phyloP scores from a whole-genome alignment of 2,888 invertebrate genomes.

The Anoplius nigerrimus region DNA sequence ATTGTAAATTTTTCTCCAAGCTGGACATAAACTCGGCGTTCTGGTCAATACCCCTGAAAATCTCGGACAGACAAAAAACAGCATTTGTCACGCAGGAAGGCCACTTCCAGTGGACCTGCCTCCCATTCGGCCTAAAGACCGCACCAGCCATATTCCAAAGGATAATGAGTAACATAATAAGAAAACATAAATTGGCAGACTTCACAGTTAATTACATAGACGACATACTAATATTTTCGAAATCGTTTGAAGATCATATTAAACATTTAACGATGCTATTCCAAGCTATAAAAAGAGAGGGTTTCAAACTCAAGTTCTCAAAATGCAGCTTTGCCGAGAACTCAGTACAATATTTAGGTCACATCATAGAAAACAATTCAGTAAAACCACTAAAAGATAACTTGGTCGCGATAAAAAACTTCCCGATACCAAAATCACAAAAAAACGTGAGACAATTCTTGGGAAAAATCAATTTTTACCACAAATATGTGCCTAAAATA shows the following conservation, averaged over 20 bases:
- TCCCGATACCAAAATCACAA: constrained; percentile 34
- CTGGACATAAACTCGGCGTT: constrained; percentile 56
- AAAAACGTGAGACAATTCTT: constrained; percentile 33
- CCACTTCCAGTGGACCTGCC: no score
- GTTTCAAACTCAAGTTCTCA: constrained; percentile 43
- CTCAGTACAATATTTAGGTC: constrained; percentile 36
- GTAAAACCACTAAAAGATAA: constrained; percentile 49
- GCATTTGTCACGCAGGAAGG: no score
- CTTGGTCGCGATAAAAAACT: constrained; percentile 34
- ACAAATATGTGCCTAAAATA: constrained; percentile 14
- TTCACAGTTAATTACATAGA: constrained; percentile 54
- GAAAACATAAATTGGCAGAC: constrained; percentile 37
- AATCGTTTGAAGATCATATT: constrained; percentile 47
- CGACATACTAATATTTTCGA: no score
- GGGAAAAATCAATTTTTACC: constrained; percentile 26
- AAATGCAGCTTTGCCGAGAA: constrained; percentile 45
- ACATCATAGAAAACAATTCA: constrained; percentile 35
- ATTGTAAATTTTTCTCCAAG: constrained; percentile 20
- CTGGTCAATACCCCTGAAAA: constrained; percentile 49
- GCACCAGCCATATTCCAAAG: constrained; percentile 45
- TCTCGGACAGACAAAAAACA: constrained; percentile 46
- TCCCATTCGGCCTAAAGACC: no score
- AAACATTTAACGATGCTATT: constrained; percentile 42
- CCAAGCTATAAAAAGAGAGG: constrained; percentile 45
- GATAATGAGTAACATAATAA: constrained; percentile 19